phyloP scores from a whole-genome alignment of 2,797 vertebrate genomes.

The Zalophus californianus region DNA sequence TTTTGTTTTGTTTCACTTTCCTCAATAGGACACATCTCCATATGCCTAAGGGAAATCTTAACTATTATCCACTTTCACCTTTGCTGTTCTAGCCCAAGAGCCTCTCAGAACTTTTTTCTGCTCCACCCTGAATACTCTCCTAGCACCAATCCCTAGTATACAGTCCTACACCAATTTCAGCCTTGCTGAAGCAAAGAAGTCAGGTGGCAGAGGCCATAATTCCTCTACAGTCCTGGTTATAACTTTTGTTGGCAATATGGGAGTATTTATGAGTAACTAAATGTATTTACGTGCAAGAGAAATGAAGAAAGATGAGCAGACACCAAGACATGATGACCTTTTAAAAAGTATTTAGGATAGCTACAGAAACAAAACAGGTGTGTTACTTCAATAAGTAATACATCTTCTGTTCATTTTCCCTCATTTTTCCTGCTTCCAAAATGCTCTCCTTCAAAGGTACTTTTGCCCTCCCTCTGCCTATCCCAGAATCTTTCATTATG shows the following conservation, averaged over 20 bases:
- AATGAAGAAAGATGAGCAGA: not conserved
- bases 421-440: conserved; percentile 55
- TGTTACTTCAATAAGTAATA: not conserved
- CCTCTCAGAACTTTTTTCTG: not conserved
- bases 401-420: conserved; percentile 10
- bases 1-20: not conserved
- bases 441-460: conserved; percentile 41
- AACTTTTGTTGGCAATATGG: not conserved
- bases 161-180: not conserved
- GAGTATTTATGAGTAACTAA: not conserved
- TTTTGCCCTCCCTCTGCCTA: conserved; percentile 60
- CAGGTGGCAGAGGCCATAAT: not conserved
- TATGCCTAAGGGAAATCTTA: not conserved
- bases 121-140: not conserved
- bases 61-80: not conserved
- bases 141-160: not conserved
- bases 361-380: not conserved
- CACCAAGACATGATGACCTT: not conserved
- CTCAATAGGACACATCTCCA: not conserved
- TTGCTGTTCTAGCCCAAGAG: not conserved
- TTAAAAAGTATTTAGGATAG: not conserved
- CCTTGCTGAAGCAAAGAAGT: not conserved
- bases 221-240: not conserved
- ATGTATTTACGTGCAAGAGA: not conserved
- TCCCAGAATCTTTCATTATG: conserved; percentile 63